Conservation (phyloP, 2,888 invertebrate genomes). For the Perithous albicinctus region DNA sequence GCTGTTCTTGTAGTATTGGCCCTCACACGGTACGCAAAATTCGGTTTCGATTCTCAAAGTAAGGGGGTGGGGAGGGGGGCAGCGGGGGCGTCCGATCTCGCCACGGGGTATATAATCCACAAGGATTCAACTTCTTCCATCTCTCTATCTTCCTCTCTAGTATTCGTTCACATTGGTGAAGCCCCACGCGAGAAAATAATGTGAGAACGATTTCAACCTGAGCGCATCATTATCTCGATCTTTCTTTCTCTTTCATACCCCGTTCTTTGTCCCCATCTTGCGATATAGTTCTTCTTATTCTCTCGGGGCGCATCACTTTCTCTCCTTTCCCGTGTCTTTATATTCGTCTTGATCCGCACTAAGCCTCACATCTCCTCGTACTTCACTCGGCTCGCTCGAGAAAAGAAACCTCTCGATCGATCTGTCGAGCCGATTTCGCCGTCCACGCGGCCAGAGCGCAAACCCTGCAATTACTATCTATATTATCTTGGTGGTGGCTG, state of each 20-base stretch:
- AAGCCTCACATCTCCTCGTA: slow-evolving; percentile 24
- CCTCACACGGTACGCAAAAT: slow-evolving; percentile 60
- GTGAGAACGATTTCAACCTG: slow-evolving; percentile 83
- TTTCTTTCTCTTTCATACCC: slow-evolving; percentile 63
- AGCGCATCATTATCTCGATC: slow-evolving; percentile 80
- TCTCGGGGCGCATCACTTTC: slow-evolving; percentile 53
- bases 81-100: slow-evolving; percentile 62
- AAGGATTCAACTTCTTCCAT: slow-evolving; percentile 47
- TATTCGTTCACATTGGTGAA: slow-evolving; percentile 44
- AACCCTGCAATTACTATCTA: slow-evolving; percentile 73
- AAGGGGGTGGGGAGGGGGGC: slow-evolving; percentile 55
- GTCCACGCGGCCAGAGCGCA: slow-evolving; percentile 64
- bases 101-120: slow-evolving; percentile 69
- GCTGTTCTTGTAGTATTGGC: slow-evolving; percentile 24
- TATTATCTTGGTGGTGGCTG: slow-evolving; percentile 71
- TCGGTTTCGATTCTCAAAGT: slow-evolving; percentile 56
- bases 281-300: slow-evolving; percentile 39
- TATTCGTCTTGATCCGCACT: slow-evolving; percentile 39
- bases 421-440: slow-evolving; percentile 80
- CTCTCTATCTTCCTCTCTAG: slow-evolving; percentile 12
- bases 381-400: slow-evolving; percentile 27
- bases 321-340: slow-evolving; percentile 63
- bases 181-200: slow-evolving; percentile 82
- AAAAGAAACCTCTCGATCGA: slow-evolving; percentile 74
- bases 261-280: slow-evolving; percentile 36